Percentiles rank a stretch among this genome's conserved stretches.
Conservation (phyloP, 2,113 vertebrate genomes). For the Merops nubicus region DNA sequence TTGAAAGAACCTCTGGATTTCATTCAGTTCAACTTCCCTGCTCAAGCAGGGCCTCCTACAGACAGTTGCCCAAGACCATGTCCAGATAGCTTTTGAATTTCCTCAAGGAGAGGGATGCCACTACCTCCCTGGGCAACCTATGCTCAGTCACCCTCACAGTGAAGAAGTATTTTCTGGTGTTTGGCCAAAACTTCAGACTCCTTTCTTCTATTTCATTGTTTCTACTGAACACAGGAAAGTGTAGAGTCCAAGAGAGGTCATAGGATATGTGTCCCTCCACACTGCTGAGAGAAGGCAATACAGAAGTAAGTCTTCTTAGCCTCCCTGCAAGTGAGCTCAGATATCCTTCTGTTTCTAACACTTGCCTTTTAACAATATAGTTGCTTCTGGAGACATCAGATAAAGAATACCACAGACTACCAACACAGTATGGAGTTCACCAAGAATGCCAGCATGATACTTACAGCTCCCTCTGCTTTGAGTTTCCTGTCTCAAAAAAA, state of each 20-base stretch:
- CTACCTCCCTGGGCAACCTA: neutral
- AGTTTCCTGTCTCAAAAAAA: neutral
- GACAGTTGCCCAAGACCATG: neutral
- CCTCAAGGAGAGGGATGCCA: neutral
- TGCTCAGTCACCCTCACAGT: neutral
- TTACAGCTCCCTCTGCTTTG: neutral
- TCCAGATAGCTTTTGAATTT: neutral
- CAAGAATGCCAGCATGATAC: neutral
- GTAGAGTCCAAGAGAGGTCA: neutral
- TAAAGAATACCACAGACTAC: neutral
- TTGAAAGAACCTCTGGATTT: neutral
- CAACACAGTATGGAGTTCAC: neutral
- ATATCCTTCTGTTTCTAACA: neutral
- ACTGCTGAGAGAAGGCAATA: neutral
- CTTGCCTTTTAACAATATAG: neutral
- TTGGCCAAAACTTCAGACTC: neutral
- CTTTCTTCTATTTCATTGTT: neutral
- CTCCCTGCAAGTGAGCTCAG: neutral
- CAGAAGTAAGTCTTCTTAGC: neutral
- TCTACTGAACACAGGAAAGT: neutral
- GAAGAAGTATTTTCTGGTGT: neutral
- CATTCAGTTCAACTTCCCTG: neutral
- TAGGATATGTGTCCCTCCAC: fast-evolving
- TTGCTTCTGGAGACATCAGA: neutral
- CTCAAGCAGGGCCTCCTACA: neutral